Evolutionary conservation across 2,113 vertebrate genomes (phyloP).

Genomic region (Poicephalus gulielmi): DNA sequence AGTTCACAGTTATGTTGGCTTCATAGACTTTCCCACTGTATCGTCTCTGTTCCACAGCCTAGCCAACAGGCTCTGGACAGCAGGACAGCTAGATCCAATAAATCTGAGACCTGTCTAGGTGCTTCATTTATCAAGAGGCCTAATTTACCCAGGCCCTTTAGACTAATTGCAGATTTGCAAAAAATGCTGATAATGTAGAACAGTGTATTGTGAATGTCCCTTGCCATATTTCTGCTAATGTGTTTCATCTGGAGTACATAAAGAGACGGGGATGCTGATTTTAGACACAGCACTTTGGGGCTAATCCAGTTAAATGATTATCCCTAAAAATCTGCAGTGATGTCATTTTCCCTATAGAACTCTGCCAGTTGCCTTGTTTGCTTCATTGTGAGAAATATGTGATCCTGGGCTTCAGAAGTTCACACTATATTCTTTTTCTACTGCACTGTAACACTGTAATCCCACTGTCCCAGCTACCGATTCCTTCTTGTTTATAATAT

Average conservation of each 20-base stretch:
- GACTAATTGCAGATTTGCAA: slow-evolving; percentile 99
- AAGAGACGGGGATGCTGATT: slow-evolving; percentile 87
- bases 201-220: slow-evolving; percentile 87
- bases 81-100: slow-evolving; percentile 82
- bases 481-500: neutral
- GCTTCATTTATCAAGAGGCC: slow-evolving; percentile 98
- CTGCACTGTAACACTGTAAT: neutral
- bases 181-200: slow-evolving; percentile 99
- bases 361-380: slow-evolving; percentile 81
- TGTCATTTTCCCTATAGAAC: slow-evolving; percentile 85
- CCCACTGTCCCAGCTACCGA: neutral
- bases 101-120: slow-evolving; percentile 92
- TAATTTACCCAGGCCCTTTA: slow-evolving; percentile 99
- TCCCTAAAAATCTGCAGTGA: slow-evolving; percentile 87
- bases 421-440: slow-evolving; percentile 24
- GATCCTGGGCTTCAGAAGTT: slow-evolving; percentile 51
- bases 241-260: slow-evolving; percentile 96
- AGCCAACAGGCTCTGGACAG: slow-evolving; percentile 76
- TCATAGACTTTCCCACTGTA: slow-evolving; percentile 42
- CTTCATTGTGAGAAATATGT: slow-evolving; percentile 76
- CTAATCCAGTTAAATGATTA: slow-evolving; percentile 90
- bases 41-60: slow-evolving; percentile 50
- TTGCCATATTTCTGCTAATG: slow-evolving; percentile 97
- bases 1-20: slow-evolving; percentile 27
- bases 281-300: slow-evolving; percentile 89